Conservation (phyloP, 2,888 invertebrate species). For the Rhagium mordax region DNA sequence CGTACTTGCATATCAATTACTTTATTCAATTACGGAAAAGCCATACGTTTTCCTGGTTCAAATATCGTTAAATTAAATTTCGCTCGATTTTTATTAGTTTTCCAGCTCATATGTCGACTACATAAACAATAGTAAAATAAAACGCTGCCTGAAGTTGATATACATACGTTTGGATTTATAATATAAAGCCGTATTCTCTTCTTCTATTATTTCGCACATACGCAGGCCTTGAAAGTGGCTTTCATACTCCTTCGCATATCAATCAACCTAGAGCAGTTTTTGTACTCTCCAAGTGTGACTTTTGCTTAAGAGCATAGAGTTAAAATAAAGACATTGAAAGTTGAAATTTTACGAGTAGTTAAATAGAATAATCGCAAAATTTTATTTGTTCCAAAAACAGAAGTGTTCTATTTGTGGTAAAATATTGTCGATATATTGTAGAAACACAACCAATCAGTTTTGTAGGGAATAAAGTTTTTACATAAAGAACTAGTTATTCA, state of each 20-base stretch:
- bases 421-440: no score
- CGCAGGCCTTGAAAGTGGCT: neutral
- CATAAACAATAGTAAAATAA: neutral
- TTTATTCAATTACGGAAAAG: constrained; percentile 12
- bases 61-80: constrained; percentile 3
- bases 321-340: no score
- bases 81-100: neutral
- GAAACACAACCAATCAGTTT: no score
- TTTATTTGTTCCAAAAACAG: no score
- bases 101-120: neutral
- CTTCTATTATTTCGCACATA: neutral
- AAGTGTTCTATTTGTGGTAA: no score
- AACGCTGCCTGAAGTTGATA: neutral
- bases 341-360: no score
- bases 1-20: constrained; percentile 7
- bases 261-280: neutral
- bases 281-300: neutral
- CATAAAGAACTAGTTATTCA: no score
- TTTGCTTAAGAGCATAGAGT: no score
- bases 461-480: no score
- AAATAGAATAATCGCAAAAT: no score
- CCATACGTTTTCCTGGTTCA: neutral
- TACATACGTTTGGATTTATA: neutral
- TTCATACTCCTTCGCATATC: neutral
- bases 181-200: neutral